Conservation (phyloP, 1,140 invertebrate species). For the Coelopa frigida region DNA sequence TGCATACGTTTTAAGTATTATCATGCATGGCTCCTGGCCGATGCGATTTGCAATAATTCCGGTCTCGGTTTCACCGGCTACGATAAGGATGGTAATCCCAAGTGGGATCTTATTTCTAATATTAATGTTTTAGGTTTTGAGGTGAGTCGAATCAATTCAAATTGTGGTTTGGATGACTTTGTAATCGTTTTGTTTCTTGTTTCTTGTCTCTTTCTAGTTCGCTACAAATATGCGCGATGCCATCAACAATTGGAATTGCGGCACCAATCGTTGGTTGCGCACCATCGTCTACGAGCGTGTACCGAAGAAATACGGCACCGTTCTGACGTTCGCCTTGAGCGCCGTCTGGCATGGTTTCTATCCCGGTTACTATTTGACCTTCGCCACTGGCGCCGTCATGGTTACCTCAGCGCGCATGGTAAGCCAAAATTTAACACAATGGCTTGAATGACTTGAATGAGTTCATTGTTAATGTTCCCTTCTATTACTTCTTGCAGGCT, state of each 20-base stretch:
- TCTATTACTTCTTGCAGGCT: slow-evolving; percentile 48
- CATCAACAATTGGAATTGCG: slow-evolving; percentile 86
- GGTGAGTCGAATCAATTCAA: slow-evolving; percentile 54
- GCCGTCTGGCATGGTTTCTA: slow-evolving; percentile 97
- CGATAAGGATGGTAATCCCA: slow-evolving; percentile 57
- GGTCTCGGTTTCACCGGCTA: slow-evolving; percentile 88
- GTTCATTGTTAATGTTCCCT: neutral
- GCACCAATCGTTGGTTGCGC: slow-evolving; percentile 85
- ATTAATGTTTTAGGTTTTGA: slow-evolving; percentile 85
- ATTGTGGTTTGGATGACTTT: neutral
- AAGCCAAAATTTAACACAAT: slow-evolving; percentile 31
- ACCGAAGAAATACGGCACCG: slow-evolving; percentile 52
- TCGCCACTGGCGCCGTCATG: slow-evolving; percentile 79
- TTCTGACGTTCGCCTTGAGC: slow-evolving; percentile 78
- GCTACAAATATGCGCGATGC: slow-evolving; percentile 70
- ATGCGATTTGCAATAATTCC: slow-evolving; percentile 89
- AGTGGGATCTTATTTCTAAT: slow-evolving; percentile 88
- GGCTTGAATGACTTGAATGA: too few relatives aligned
- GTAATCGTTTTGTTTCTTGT: neutral
- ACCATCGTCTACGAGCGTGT: slow-evolving; percentile 79
- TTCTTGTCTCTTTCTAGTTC: slow-evolving; percentile 50
- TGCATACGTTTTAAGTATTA: slow-evolving; percentile 89
- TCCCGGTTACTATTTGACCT: slow-evolving; percentile 95
- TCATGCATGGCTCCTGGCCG: slow-evolving; percentile 90
- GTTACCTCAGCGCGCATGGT: slow-evolving; percentile 76